phyloP scores from a whole-genome alignment of 2,888 invertebrate genomes.

The Encarsia formosa region DNA sequence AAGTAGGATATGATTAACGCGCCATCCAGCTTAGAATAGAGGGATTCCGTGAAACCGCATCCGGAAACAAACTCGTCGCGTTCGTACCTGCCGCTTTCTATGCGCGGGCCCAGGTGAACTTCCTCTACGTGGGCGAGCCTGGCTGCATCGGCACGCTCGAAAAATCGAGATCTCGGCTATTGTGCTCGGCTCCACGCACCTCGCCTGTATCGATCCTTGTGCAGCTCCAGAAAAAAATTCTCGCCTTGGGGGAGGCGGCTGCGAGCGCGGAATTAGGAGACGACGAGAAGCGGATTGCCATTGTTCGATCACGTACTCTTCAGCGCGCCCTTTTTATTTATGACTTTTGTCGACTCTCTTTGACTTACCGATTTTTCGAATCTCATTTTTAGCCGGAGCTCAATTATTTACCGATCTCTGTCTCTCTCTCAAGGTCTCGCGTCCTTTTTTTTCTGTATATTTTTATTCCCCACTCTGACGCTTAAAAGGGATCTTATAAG shows the following conservation, averaged over 20 bases:
- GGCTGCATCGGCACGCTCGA: neutral
- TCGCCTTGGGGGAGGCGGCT: neutral
- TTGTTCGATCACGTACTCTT: conserved; percentile 20
- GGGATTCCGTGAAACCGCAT: conserved; percentile 24
- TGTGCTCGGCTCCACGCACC: no score
- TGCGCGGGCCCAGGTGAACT: conserved; percentile 10
- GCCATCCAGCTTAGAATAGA: neutral
- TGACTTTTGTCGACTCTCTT: conserved; percentile 1
- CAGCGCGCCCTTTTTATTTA: conserved; percentile 1
- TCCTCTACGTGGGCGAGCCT: conserved; percentile 20
- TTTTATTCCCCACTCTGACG: no score
- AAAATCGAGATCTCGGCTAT: neutral
- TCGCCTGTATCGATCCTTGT: neutral
- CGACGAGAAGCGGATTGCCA: neutral
- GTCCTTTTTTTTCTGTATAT: no score
- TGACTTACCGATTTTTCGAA: no score
- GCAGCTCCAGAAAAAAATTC: neutral
- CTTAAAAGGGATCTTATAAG: no score
- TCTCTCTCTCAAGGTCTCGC: no score
- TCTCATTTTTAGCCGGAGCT: no score
- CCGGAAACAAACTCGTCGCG: conserved; percentile 27
- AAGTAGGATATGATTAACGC: conserved; percentile 20
- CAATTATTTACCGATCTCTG: no score
- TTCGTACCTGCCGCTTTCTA: conserved; percentile 24
- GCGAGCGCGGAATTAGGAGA: neutral